Evolutionary conservation across 2,797 vertebrate genomes (phyloP).

Genomic region (Scyliorhinus canicula): DNA sequence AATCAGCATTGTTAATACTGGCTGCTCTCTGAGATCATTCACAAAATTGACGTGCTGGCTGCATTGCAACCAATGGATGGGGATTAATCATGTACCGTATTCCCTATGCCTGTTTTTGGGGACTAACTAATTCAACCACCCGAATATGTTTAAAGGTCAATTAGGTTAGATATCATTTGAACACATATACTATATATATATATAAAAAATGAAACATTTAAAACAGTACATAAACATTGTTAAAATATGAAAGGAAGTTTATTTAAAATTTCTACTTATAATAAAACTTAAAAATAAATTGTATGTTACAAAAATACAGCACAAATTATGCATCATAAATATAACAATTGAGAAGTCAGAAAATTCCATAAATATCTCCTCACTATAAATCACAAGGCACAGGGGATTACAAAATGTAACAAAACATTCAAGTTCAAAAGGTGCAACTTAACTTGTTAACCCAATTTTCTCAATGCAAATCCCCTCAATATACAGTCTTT

Average conservation of each 20-base stretch:
- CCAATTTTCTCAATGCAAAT: constrained; percentile 2
- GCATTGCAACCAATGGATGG: not conserved
- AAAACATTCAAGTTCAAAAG: constrained; percentile 15
- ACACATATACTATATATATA: not conserved
- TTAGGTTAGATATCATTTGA: not conserved
- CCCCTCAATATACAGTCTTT: not conserved
- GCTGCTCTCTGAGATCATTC: not conserved
- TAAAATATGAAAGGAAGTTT: constrained; percentile 29
- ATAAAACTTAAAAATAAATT: constrained; percentile 31
- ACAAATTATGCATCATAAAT: not conserved
- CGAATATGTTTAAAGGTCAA: not conserved
- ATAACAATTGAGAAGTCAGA: not conserved
- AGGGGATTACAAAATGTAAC: not conserved
- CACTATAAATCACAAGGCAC: not conserved
- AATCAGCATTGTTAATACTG: not conserved
- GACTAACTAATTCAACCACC: not conserved
- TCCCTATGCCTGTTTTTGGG: not conserved
- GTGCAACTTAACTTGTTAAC: not conserved
- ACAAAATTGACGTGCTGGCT: not conserved
- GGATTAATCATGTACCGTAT: not conserved
- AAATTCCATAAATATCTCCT: not conserved
- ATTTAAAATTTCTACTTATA: constrained; percentile 27
- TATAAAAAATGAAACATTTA: not conserved
- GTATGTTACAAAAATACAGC: constrained; percentile 23
- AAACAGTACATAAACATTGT: not conserved